These are phyloP conservation scores for Altica lythri DNA, from an alignment of 2,888 invertebrate species.

Conservation along the genomic window DNA sequence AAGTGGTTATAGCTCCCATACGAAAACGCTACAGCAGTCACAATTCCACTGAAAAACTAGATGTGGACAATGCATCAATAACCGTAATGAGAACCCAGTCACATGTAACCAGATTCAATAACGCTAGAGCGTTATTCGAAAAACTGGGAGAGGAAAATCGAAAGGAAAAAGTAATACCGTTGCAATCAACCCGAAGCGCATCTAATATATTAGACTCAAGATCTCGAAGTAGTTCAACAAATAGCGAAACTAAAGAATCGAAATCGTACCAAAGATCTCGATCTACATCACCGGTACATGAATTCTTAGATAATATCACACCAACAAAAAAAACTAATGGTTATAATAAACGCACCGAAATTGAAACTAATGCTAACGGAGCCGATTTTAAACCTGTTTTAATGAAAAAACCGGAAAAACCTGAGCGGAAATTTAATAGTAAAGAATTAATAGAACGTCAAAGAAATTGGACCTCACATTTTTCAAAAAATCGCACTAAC, in stretches of 20 bases:
- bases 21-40: constrained; percentile 38
- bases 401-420: constrained; percentile 74
- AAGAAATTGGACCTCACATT: constrained; percentile 91
- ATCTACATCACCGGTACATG: constrained; percentile 56
- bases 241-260: constrained; percentile 59
- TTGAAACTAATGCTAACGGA: constrained; percentile 35
- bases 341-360: constrained; percentile 34
- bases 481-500: constrained; percentile 79
- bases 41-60: constrained; percentile 35
- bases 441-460: constrained; percentile 89
- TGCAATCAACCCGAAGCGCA: constrained; percentile 56
- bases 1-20: constrained; percentile 42
- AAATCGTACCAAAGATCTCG: constrained; percentile 48
- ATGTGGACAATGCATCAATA: constrained; percentile 55
- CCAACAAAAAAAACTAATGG: constrained; percentile 50
- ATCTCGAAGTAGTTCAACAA: constrained; percentile 71
- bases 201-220: constrained; percentile 62
- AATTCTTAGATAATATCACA: constrained; percentile 60
- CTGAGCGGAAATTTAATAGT: constrained; percentile 80
- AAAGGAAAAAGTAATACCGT: constrained; percentile 49
- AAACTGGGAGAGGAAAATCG: constrained; percentile 78
- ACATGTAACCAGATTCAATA: constrained; percentile 85
- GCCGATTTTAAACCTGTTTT: constrained; percentile 42
- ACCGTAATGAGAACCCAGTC: constrained; percentile 85
- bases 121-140: constrained; percentile 88